These are phyloP conservation scores for Notoglanidium macrostoma DNA, from an alignment of 2,797 vertebrate genomes.

Conservation along the genomic window DNA sequence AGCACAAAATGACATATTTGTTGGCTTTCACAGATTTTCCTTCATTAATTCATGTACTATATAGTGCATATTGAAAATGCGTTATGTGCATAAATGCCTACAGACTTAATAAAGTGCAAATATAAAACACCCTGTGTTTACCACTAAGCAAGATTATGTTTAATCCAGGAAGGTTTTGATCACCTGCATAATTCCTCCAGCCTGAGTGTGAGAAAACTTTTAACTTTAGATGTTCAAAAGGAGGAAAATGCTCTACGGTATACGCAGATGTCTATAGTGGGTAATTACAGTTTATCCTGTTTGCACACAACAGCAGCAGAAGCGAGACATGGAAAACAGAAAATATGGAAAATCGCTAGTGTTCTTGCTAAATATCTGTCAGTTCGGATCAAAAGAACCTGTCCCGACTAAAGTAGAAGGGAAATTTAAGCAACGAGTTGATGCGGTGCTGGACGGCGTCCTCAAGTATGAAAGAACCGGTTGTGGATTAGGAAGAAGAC, in stretches of 20 bases:
- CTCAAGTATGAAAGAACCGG: background rate
- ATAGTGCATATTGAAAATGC: background rate
- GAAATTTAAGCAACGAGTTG: background rate
- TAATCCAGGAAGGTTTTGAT: slow-evolving; percentile 49
- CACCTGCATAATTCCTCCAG: slow-evolving; percentile 34
- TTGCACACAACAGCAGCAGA: slow-evolving; percentile 28
- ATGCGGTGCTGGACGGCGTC: background rate
- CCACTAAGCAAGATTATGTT: slow-evolving; percentile 46
- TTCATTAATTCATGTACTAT: background rate
- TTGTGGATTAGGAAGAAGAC: background rate
- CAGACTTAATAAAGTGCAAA: slow-evolving; percentile 34
- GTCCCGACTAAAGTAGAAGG: background rate
- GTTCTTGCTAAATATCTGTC: slow-evolving; percentile 3
- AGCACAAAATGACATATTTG: background rate
- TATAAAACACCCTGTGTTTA: slow-evolving; percentile 35
- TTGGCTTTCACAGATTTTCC: background rate
- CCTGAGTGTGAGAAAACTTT: slow-evolving; percentile 41
- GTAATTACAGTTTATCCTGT: slow-evolving; percentile 52
- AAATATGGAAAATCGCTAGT: slow-evolving; percentile 10
- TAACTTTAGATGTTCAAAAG: slow-evolving; percentile 49
- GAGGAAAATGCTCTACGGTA: slow-evolving; percentile 32
- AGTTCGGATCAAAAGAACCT: background rate
- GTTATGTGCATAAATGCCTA: background rate
- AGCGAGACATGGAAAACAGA: slow-evolving; percentile 15
- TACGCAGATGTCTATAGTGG: slow-evolving; percentile 30